A percentile compares a stretch with the other conserved stretches of the same genome.
These are phyloP conservation scores for Callorhinus ursinus DNA, from an alignment of 2,113 vertebrate species.

Conservation along the genomic window DNA sequence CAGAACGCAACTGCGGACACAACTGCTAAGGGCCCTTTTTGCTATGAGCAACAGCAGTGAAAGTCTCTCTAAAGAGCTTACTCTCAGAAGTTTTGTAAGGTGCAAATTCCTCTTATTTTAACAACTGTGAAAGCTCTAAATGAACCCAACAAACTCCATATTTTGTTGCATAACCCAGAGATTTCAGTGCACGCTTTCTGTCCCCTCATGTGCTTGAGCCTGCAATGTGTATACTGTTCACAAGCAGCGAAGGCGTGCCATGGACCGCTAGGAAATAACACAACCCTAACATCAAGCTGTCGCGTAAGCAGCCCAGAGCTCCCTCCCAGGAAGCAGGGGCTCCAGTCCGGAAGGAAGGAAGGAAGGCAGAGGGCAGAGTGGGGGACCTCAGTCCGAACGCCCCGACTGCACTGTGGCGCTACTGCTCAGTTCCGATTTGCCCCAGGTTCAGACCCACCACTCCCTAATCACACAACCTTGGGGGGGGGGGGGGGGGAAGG, in stretches of 20 bases:
- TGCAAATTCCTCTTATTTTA: too few species aligned
- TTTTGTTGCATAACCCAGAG: too few species aligned
- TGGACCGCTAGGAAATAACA: not conserved
- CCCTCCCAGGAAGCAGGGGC: not conserved
- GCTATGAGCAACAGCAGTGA: fast-evolving
- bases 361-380: fast-evolving
- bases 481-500: fast-evolving
- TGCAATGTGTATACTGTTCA: too few species aligned
- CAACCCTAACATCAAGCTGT: too few species aligned
- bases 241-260: too few species aligned
- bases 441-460: not conserved
- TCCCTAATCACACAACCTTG: too few species aligned
- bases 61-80: not conserved
- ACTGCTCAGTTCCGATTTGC: fast-evolving
- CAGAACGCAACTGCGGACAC: too few species aligned
- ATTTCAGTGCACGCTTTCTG: fast-evolving
- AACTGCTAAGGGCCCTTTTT: too few species aligned
- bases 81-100: not conserved
- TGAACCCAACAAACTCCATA: fast-evolving
- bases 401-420: fast-evolving
- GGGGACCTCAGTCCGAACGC: fast-evolving
- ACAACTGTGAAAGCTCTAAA: too few species aligned
- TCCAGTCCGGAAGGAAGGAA: too few species aligned
- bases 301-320: fast-evolving
- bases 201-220: fast-evolving